phyloP scores from a whole-genome alignment of 1,140 invertebrate genomes.

The Drosophila subpulchrella region DNA sequence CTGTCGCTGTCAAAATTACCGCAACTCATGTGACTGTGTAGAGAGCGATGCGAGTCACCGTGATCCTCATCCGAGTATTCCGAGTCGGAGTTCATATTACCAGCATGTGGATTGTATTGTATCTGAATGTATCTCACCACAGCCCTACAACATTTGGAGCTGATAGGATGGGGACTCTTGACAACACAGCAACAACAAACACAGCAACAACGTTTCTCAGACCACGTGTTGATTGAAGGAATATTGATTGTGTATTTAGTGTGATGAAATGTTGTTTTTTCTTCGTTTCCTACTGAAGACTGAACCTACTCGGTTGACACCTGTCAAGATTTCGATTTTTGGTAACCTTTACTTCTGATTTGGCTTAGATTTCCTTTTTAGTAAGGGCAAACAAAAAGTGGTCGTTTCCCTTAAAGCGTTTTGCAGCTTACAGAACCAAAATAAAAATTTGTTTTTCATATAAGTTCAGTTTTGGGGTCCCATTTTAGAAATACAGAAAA shows the following conservation, averaged over 20 bases:
- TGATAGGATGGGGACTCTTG: neutral
- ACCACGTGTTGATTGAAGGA: conserved; percentile 11
- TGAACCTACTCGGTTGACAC: conserved; percentile 7
- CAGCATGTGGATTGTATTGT: conserved; percentile 4
- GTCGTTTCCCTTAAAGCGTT: no score
- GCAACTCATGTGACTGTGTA: conserved; percentile 86
- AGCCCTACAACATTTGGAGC: conserved; percentile 14
- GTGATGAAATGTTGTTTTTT: conserved; percentile 47
- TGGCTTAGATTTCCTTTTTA: no score
- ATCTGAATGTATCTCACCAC: neutral
- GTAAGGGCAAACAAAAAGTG: no score
- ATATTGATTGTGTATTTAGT: conserved; percentile 35
- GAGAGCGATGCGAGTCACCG: conserved; percentile 92
- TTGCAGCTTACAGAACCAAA: no score
- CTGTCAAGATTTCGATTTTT: conserved; percentile 82
- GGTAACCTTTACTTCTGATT: no score
- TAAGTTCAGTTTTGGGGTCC: no score
- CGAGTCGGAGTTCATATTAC: conserved; percentile 92
- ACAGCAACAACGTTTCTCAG: conserved; percentile 8
- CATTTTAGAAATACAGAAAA: no score
- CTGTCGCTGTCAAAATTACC: conserved; percentile 94
- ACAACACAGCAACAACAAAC: conserved; percentile 6
- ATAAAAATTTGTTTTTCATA: no score
- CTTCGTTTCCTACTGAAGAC: conserved; percentile 55
- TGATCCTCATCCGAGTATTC: conserved; percentile 92